phyloP scores from a whole-genome alignment of 2,888 invertebrate genomes.

The Tetranychus truncatus region DNA sequence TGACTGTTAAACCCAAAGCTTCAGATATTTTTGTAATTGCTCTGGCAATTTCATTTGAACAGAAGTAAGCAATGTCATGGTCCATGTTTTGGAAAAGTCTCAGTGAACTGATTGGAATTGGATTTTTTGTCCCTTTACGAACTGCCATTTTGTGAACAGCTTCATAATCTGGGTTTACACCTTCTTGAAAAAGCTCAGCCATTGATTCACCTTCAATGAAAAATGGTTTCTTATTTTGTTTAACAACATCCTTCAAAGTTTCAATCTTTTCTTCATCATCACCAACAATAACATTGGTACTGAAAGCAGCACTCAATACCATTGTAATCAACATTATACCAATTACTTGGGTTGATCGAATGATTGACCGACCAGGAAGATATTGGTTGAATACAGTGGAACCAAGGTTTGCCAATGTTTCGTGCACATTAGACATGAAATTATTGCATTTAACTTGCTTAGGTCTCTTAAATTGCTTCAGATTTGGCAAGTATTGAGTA shows the following conservation, averaged over 20 bases:
- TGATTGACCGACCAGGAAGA: neutral
- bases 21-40: neutral
- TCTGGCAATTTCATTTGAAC: neutral
- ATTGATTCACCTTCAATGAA: neutral
- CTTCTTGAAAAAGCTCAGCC: neutral
- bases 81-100: neutral
- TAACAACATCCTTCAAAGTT: neutral
- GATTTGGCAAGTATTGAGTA: neutral
- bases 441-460: neutral
- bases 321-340: neutral
- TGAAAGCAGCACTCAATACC: neutral
- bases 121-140: neutral
- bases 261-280: neutral
- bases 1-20: neutral
- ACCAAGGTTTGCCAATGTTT: neutral
- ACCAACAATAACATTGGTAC: neutral
- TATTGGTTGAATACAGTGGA: neutral
- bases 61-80: neutral
- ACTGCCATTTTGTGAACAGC: neutral
- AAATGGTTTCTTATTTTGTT: neutral
- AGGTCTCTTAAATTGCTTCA: neutral
- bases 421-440: neutral
- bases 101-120: neutral
- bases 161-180: neutral
- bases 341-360: neutral